A percentile compares a stretch with the other conserved stretches of the same genome.
These are phyloP conservation scores for Chironomus striatipennis DNA, from an alignment of 1,140 invertebrate genomes.

Conservation along the genomic window DNA sequence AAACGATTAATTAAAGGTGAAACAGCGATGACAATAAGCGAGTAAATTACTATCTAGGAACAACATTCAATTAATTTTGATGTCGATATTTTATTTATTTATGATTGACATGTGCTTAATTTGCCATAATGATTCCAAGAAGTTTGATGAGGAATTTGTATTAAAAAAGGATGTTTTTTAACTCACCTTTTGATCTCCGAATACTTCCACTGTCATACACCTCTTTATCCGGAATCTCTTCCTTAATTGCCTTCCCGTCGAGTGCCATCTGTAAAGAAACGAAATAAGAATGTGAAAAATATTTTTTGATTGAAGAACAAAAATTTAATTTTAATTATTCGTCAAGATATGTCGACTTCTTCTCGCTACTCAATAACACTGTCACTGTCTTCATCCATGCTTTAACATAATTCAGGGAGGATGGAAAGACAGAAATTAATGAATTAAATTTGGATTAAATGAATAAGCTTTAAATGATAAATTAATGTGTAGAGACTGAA, in stretches of 20 bases:
- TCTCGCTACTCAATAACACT: not conserved
- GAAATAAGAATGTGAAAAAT: not conserved
- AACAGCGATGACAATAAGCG: not conserved
- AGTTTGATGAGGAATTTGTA: not conserved
- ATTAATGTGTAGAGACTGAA: not conserved
- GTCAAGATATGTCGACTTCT: not conserved
- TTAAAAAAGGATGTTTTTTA: not conserved
- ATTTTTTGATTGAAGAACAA: not conserved
- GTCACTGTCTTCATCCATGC: not conserved
- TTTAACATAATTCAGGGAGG: not conserved
- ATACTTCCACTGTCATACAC: slow-evolving; percentile 33
- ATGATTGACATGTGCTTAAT: not conserved
- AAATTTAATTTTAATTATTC: slow-evolving; percentile 11
- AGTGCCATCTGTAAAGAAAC: slow-evolving; percentile 27
- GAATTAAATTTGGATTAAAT: slow-evolving; percentile 5
- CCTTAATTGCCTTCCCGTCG: slow-evolving; percentile 40
- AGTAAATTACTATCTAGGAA: not conserved
- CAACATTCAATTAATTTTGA: not conserved
- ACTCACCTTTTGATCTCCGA: slow-evolving; percentile 29
- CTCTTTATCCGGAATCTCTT: slow-evolving; percentile 41
- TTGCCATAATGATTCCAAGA: not conserved
- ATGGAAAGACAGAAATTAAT: not conserved
- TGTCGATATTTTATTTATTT: not conserved
- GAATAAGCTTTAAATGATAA: not conserved
- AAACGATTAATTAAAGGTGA: slow-evolving; percentile 8